Base-by-base conservation (phyloP, 1,140 invertebrate species). In the Neotoxoptera formosana region DNA sequence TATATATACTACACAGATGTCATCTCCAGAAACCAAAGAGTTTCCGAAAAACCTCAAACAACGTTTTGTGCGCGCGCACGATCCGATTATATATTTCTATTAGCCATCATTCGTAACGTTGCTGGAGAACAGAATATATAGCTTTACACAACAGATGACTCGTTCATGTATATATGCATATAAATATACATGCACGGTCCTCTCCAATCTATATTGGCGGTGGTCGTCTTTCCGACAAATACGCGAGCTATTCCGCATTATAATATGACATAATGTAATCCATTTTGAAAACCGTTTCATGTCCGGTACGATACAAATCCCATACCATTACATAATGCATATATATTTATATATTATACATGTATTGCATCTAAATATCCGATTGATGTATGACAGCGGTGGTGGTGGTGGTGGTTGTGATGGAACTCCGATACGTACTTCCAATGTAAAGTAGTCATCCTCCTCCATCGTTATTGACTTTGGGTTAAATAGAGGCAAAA, bases 261-360 rank as follows among this genome's bases (percentile, higher is more conserved):
- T 76, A 76, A 76, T 76, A 76, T 76, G 30, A 41, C 21, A 23
- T 41, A 90, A 41, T 41, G 34, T 90, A 90, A 90, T 60, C 34
- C 88, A 60, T 90, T 90, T 90, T 53, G 34, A 90, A 88, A 88
- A 51, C 20, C 17, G 86, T 56, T 56, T 60, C 51, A 60, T 41
- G 86, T 53, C 51, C 48, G 51, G 36, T 88, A 88, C 8, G 17
- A 23, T 17, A 88, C 51, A 41, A 56, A 47, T 41, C 23, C 51
- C 25, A n/a, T 87, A 17, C 25, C 14, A 48, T 76, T 76, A n/a
- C 17, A 47, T 47, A 87, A 30, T n/a, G 30, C n/a, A n/a, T 76
- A 76, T n/a, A n/a, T 67, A 30, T 30, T 14, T 48, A 47, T 47
- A 30, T 45, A 87, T n/a, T 41, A n/a, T 14, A n/a, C 14, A 48